phyloP scores from a whole-genome alignment of 2,888 invertebrate species.

The Nesidiocoris tenuis region DNA sequence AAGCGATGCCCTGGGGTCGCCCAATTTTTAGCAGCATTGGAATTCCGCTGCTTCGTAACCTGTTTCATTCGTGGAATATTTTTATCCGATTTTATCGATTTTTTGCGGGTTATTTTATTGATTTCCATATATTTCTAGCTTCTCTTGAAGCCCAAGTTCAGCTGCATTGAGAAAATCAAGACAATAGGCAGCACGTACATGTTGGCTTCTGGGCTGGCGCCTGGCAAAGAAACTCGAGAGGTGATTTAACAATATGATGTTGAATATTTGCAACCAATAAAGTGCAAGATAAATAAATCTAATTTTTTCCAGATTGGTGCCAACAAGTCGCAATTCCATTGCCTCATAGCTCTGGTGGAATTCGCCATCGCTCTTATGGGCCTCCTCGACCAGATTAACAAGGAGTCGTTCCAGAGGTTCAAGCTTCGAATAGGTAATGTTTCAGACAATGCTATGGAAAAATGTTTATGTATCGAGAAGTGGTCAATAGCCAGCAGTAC shows the following conservation, averaged over 20 bases:
- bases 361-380: constrained; percentile 91
- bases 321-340: constrained; percentile 71
- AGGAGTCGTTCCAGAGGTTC: constrained; percentile 95
- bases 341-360: constrained; percentile 86
- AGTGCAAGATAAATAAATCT: no score
- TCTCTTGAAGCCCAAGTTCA: constrained; percentile 88
- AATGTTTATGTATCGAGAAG: no score
- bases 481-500: no score
- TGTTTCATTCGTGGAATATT: no score
- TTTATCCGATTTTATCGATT: no score
- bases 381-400: constrained; percentile 90
- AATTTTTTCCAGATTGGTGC: constrained; percentile 63
- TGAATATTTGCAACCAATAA: not conserved
- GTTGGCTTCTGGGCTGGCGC: constrained; percentile 90
- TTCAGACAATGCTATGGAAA: not conserved
- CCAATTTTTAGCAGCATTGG: no score
- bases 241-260: constrained; percentile 18
- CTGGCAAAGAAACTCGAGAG: constrained; percentile 67
- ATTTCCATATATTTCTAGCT: constrained; percentile 62
- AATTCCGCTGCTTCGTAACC: no score
- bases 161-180: constrained; percentile 96
- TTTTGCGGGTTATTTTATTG: no score
- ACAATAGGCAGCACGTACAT: constrained; percentile 98
- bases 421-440: constrained; percentile 83
- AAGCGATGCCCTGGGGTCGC: not conserved